Evolutionary conservation across 2,888 invertebrate genomes (phyloP).

Genomic region (Teleiodes luculella): DNA sequence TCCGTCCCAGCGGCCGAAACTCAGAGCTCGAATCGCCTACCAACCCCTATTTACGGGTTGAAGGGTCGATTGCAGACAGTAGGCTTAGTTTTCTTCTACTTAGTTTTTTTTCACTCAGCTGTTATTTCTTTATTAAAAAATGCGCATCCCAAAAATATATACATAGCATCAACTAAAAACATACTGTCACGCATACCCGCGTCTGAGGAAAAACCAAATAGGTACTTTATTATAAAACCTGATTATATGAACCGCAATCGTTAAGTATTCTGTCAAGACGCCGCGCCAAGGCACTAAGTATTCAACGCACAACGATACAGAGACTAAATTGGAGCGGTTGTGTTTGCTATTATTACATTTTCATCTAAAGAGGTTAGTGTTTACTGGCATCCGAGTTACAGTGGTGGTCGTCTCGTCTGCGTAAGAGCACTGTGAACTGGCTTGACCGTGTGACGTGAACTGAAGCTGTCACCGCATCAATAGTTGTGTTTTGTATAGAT

Average conservation of each 20-base stretch:
- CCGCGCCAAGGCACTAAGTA: background rate
- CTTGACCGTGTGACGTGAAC: background rate
- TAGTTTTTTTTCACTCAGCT: too few relatives aligned
- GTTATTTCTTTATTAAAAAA: background rate
- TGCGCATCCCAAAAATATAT: background rate
- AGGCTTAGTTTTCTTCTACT: too few relatives aligned
- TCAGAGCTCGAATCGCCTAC: too few relatives aligned
- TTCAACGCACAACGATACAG: background rate
- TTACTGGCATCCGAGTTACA: slow-evolving; percentile 7
- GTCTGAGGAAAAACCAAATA: slow-evolving; percentile 13
- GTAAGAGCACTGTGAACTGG: background rate
- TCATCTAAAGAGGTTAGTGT: background rate
- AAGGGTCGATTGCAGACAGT: too few relatives aligned
- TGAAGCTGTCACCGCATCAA: background rate
- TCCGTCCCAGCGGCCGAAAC: too few relatives aligned
- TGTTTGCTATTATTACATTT: slow-evolving; percentile 9
- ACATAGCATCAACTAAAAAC: background rate
- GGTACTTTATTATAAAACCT: slow-evolving; percentile 2
- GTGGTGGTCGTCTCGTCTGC: background rate
- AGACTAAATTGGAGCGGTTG: background rate
- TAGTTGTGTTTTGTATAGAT: background rate
- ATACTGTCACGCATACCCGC: slow-evolving; percentile 26
- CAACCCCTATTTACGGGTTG: too few relatives aligned
- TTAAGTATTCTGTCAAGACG: background rate
- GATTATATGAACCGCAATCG: background rate